phyloP scores from a whole-genome alignment of 1,140 invertebrate species.

The Lanistes nyassanus region DNA sequence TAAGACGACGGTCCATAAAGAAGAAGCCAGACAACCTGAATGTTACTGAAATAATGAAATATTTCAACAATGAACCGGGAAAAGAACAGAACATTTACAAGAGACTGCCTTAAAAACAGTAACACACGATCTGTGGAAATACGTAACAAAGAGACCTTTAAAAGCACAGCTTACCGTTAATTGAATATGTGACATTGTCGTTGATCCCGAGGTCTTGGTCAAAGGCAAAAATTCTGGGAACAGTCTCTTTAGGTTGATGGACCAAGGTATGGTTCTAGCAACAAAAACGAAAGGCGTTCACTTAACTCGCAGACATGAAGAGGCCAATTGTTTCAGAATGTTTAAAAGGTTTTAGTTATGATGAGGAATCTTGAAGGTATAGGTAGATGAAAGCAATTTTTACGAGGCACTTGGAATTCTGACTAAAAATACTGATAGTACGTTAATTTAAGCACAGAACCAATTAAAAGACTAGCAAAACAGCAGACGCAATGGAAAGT shows the following conservation, averaged over 20 bases:
- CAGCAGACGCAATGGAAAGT: no score
- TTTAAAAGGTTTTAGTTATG: background rate
- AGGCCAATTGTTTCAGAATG: background rate
- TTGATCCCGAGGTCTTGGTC: conserved; percentile 8
- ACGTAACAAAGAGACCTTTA: background rate
- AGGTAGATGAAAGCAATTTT: no score
- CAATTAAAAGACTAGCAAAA: no score
- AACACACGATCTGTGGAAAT: no score
- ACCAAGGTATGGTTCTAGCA: background rate
- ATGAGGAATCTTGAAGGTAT: background rate
- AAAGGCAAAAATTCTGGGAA: background rate
- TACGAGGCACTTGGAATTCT: no score
- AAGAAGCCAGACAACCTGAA: background rate
- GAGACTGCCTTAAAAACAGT: background rate
- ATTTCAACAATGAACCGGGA: background rate
- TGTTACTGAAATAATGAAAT: background rate
- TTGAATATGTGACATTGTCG: background rate
- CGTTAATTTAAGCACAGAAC: no score
- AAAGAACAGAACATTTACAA: background rate
- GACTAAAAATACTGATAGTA: no score
- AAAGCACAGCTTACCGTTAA: background rate
- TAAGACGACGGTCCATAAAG: background rate
- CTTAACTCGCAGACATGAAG: background rate
- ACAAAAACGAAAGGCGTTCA: background rate
- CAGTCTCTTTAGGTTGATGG: background rate